A percentile compares a stretch with the other conserved stretches of the same genome.
Conservation (phyloP, 2,113 vertebrate species). For the Thermophis baileyi region DNA sequence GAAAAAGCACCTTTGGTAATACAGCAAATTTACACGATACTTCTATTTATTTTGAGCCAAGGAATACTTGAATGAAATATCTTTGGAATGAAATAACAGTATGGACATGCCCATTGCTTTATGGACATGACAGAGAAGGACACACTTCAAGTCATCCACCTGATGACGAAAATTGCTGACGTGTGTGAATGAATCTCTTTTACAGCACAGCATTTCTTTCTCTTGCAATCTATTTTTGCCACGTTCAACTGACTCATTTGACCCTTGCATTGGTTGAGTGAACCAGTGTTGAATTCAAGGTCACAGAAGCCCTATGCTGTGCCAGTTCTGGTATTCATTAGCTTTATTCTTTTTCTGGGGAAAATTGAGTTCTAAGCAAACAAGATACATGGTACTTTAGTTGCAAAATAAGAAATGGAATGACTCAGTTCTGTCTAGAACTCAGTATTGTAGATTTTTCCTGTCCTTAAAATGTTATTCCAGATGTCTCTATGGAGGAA, state of each 20-base stretch:
- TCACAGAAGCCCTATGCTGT: not conserved
- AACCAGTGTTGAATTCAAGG: not conserved
- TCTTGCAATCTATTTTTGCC: not conserved
- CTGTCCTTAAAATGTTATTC: not conserved
- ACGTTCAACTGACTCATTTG: not conserved
- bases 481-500: not conserved
- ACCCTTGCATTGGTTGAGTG: not conserved
- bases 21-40: not conserved
- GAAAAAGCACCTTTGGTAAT: not conserved
- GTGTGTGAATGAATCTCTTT: not conserved
- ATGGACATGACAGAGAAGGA: not conserved
- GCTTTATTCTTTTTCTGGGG: not conserved
- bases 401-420: not conserved
- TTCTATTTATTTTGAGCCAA: not conserved
- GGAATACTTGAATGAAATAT: not conserved
- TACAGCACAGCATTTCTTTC: not conserved
- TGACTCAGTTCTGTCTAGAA: not conserved
- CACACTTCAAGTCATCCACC: not conserved
- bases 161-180: not conserved
- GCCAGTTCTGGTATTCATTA: not conserved
- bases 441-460: not conserved
- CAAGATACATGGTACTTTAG: not conserved
- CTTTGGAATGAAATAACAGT: not conserved
- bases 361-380: not conserved
- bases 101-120: not conserved